These are phyloP conservation scores for Macropodus opercularis DNA, from an alignment of 2,797 vertebrate species.

Conservation along the genomic window DNA sequence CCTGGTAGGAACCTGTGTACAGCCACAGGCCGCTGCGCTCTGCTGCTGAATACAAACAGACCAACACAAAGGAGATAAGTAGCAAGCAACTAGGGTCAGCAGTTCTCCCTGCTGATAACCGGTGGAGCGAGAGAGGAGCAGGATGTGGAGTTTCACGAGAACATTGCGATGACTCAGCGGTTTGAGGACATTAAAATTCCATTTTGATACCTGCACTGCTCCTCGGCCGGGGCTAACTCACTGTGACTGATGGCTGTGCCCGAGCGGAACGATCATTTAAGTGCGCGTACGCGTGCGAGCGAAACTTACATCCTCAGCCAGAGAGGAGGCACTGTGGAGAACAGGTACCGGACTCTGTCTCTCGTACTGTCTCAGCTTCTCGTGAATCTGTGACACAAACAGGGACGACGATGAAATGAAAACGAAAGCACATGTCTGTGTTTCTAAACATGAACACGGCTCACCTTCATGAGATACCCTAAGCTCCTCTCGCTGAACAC, in stretches of 20 bases:
- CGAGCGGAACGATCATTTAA: conserved; percentile 39
- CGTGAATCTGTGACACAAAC: conserved; percentile 89
- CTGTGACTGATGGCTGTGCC: conserved; percentile 45
- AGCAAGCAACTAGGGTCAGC: conserved; percentile 63
- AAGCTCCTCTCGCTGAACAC: conserved; percentile 96
- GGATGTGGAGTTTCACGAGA: conserved; percentile 70
- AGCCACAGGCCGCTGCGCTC: not conserved
- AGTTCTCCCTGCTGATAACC: conserved; percentile 55
- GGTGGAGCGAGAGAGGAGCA: conserved; percentile 49
- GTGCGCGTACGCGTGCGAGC: conserved; percentile 21
- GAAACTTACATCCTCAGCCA: conserved; percentile 91
- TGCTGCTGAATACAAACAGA: conserved; percentile 17
- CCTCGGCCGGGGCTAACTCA: conserved; percentile 44
- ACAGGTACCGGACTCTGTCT: conserved; percentile 91
- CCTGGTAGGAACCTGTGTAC: conserved; percentile 11
- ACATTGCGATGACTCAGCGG: conserved; percentile 68
- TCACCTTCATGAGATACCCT: conserved; percentile 93
- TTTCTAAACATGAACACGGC: not conserved
- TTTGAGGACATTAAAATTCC: conserved; percentile 66
- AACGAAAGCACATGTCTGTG: no score
- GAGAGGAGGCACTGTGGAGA: conserved; percentile 89
- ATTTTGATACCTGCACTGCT: conserved; percentile 52
- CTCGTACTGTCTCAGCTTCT: conserved; percentile 94
- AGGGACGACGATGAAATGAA: no score
- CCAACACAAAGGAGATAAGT: conserved; percentile 43